Evolutionary conservation across 1,140 invertebrate species (phyloP), one percentile per base, ranked within the genome.

Genomic region (Thalassaphorura encarpata): DNA sequence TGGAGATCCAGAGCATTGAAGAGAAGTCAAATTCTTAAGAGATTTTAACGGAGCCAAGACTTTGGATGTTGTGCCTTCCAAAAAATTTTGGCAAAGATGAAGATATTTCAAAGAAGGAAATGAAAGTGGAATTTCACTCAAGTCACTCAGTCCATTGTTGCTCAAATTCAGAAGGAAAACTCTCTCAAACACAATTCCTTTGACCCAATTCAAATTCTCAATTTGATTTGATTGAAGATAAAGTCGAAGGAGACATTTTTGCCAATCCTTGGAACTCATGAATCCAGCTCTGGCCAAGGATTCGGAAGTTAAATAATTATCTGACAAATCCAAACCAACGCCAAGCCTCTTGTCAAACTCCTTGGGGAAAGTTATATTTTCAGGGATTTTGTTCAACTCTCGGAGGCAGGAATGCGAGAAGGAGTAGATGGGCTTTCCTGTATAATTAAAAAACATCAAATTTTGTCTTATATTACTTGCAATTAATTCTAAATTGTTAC

Each of bases 301-400:
- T 49, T 3, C 27, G 1, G 57, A 57, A 0, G 54, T 49, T 18
- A 63, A 27, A 36, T 63, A 63, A 36, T 63, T 63, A 28, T 63
- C 40, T 1, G 57, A 60, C 5, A 63, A 24, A 48, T 63, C 50
- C 3, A 63, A 28, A 11, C 43, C n/a, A n/a, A n/a, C n/a, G n/a
- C n/a, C n/a, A n/a, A n/a, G n/a, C n/a, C n/a, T n/a, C n/a, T n/a
- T n/a, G n/a, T n/a, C n/a, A n/a, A n/a, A n/a, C n/a, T n/a, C n/a
- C n/a, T n/a, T 21, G 0, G 56, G 56, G 2, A 59, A 45, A 3
- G 50, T 54, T 15, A 57, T 56, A 0, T 2, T 16, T 11, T 29
- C 6, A 13, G 61, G 56, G 13, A 63, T 39, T 15, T 5, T 3
- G 16, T 55, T 36, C 11, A 62, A 40, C 29, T 62, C 48, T 36